Base-by-base conservation (phyloP, 2,113 vertebrate genomes). In the Triplophysa tibetana region DNA sequence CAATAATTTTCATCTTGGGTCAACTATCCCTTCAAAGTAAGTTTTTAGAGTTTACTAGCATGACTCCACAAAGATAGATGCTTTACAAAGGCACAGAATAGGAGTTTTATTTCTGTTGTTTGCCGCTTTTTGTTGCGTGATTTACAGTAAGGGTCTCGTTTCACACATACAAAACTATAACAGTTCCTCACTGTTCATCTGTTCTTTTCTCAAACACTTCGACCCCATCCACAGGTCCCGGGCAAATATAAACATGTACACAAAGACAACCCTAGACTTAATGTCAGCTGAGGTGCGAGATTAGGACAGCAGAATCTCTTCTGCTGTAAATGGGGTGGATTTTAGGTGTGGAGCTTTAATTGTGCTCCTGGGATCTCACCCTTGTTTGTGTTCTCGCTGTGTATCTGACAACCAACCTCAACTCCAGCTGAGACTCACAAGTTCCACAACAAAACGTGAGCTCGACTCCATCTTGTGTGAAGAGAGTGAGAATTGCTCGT, bases 341-440 rank as follows among this genome's bases (percentile, higher is more conserved):
- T 11, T 2, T 60, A 73, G 33, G 23, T 75, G 60, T 48, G 73
- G 73, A 77, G 73, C 60, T 68, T 41, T 19, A 72, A 77, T 70
- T 64, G 19, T 60, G 13, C 65, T 80, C 38, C 17, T 58, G 66
- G 50, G 73, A 66, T 66, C 29, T 69, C 14, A 12, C 13, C 26
- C 24, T 13, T 68, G 26, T 67, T 70, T 81, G 58, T 77, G 73
- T 63, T 48, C 81, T n/a, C 16, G 17, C 19, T 63, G 19, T 66
- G 50, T 41, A 41, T 21, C 68, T 73, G 81, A 78, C 62, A 33
- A 77, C 58, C 41, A 62, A 60, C 19, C 54, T 75, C 72, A 29
- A 48, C 58, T 62, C 58, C 74, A 65, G 61, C 75, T 77, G 75
- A 77, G 75, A 54, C 75, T 77, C 61, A 66, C 75, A 77, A 63